Evolutionary conservation across 2,113 vertebrate species (phyloP).

Genomic region (Charina bottae): DNA sequence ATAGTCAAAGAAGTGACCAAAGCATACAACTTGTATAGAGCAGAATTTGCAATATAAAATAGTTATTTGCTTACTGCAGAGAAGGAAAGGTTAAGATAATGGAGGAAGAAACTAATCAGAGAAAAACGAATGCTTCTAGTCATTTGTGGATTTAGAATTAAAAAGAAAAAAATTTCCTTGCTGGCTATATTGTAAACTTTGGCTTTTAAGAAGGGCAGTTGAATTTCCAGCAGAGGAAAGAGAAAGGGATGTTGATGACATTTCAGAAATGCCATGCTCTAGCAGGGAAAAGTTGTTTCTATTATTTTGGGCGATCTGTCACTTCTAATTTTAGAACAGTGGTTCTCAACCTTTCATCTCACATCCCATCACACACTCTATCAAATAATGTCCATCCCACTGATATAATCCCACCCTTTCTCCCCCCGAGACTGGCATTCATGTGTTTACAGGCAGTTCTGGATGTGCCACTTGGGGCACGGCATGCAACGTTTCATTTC

Average conservation of each 20-base stretch:
- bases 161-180: slow-evolving; percentile 16
- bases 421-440: background rate
- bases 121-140: slow-evolving; percentile 59
- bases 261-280: slow-evolving; percentile 49
- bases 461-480: background rate
- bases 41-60: slow-evolving; percentile 45
- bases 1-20: slow-evolving; percentile 12
- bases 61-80: slow-evolving; percentile 68
- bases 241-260: slow-evolving; percentile 38
- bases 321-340: slow-evolving; percentile 32
- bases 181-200: slow-evolving; percentile 45
- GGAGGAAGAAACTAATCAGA: slow-evolving; percentile 64
- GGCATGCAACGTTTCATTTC: background rate
- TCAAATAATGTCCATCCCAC: background rate
- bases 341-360: background rate
- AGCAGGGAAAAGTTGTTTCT: slow-evolving; percentile 37
- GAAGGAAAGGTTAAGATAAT: slow-evolving; percentile 60
- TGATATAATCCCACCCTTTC: background rate
- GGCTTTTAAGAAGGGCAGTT: slow-evolving; percentile 54
- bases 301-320: slow-evolving; percentile 20
- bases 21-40: slow-evolving; percentile 45
- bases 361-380: background rate
- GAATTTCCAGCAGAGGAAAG: slow-evolving; percentile 49
- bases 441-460: background rate
- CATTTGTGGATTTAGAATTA: slow-evolving; percentile 53